phyloP scores from a whole-genome alignment of 1,140 invertebrate species.

The Trypoxylus dichotomus region DNA sequence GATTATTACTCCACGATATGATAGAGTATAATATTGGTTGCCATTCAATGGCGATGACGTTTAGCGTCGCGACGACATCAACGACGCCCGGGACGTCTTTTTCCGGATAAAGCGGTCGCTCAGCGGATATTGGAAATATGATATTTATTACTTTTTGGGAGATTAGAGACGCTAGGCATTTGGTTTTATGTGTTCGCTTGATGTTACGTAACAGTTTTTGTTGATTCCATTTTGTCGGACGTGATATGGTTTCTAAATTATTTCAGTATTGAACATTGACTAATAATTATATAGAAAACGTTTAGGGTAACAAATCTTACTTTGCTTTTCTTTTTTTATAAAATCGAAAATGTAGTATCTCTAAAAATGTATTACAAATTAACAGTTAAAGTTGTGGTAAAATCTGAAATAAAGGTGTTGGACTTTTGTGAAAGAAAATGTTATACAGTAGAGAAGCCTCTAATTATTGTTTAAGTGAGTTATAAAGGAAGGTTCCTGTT shows the following conservation, averaged over 20 bases:
- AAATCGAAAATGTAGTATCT: no score
- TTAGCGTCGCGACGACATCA: neutral
- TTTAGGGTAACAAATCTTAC: no score
- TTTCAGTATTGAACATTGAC: no score
- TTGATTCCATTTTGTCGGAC: neutral
- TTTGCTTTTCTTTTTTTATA: no score
- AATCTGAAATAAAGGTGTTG: no score
- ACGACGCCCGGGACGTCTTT: neutral
- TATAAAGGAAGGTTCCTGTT: no score
- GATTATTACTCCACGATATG: neutral
- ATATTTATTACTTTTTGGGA: conserved; percentile 31
- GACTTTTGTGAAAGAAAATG: no score
- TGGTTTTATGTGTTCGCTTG: neutral
- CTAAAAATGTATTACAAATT: no score
- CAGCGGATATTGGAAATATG: conserved; percentile 31
- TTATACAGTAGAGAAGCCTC: no score
- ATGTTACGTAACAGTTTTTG: neutral
- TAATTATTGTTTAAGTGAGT: no score
- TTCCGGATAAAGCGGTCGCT: neutral
- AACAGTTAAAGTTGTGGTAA: no score
- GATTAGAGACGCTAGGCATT: neutral
- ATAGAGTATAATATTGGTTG: conserved; percentile 28
- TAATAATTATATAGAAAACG: no score
- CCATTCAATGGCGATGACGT: neutral
- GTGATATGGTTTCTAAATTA: neutral